Base-by-base conservation (phyloP, 2,888 invertebrate genomes). In the Apamea sordens region DNA sequence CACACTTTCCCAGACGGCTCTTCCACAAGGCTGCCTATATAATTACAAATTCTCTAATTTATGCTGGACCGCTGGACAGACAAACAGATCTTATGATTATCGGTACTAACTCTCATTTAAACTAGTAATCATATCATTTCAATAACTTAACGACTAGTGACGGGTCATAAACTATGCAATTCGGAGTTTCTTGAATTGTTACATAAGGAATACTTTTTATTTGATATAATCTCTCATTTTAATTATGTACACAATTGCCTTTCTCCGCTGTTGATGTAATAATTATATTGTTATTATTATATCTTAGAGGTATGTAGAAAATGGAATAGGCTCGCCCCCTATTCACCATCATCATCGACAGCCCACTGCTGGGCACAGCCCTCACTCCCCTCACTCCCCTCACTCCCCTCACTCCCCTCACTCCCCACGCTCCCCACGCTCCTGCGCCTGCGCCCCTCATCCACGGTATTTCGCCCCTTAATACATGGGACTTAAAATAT, bases 141-240 rank as follows among this genome's bases (percentile, higher is more conserved):
- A 76, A 80, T 82, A 82, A 32, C 8, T n/a, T 59, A 53, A 81
- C 56, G 8, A 28, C 59, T 2, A 8, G 32, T 18, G 24, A n/a
- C 32, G 18, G 56, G 0, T 44, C 83, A 44, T 77, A 83, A 83
- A 83, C 47, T 13, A 41, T 59, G 73, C 81, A n/a, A 47, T 75
- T 82, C 11, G 53, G 5, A 68, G 36, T 82, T 68, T 80, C 68
- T 76, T 76, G 24, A 56, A 56, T 28, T 80, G 76, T 80, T 80
- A 53, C n/a, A 36, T 83, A 36, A 83, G 63, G 32, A 6, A 59
- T 59, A n/a, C 1, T 44, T 75, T 83, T 76, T 64, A 64, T 82
- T 82, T 76, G 56, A 69, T 64, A 83, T 76, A 70, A 81, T 67
- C 59, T 80, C 76, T 59, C 56, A 70, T 82, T 82, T 80, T 82